Evolutionary conservation across 2,888 invertebrate species (phyloP).

Genomic region (Abscondita cerata): DNA sequence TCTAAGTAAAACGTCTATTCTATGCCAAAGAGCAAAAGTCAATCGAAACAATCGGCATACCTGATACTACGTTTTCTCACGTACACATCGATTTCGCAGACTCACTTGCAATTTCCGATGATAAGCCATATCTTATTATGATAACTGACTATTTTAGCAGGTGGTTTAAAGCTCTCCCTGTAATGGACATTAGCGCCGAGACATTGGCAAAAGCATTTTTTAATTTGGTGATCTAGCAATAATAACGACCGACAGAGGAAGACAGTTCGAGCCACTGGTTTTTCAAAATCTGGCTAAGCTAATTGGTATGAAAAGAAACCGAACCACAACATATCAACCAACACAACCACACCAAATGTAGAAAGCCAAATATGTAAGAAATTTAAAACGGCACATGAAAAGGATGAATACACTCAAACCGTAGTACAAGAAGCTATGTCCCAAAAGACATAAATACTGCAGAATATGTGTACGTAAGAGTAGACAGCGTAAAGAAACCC

Average conservation of each 20-base stretch:
- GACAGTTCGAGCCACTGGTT: not conserved
- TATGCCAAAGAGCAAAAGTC: not conserved
- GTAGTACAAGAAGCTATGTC: not conserved
- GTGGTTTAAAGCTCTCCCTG: not conserved
- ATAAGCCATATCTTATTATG: not conserved
- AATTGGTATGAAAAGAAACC: not conserved
- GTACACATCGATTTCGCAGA: not conserved
- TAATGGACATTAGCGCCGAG: not conserved
- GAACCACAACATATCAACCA: constrained; percentile 41
- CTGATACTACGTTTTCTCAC: not conserved
- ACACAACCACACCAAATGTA: constrained; percentile 16
- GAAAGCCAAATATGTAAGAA: not conserved
- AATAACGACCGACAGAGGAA: not conserved
- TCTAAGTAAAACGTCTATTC: too few species aligned
- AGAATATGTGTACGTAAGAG: not conserved
- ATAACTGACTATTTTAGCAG: not conserved
- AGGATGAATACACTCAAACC: not conserved
- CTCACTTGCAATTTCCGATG: not conserved
- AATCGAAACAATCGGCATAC: not conserved
- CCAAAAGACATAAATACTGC: not conserved
- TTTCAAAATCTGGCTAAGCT: not conserved
- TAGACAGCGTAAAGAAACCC: not conserved
- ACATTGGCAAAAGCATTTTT: constrained; percentile 1
- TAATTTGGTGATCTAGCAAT: not conserved
- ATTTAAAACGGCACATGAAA: not conserved